These are phyloP conservation scores for Erythrocercus mccallii DNA, from an alignment of 2,113 vertebrate species.

Conservation along the genomic window DNA sequence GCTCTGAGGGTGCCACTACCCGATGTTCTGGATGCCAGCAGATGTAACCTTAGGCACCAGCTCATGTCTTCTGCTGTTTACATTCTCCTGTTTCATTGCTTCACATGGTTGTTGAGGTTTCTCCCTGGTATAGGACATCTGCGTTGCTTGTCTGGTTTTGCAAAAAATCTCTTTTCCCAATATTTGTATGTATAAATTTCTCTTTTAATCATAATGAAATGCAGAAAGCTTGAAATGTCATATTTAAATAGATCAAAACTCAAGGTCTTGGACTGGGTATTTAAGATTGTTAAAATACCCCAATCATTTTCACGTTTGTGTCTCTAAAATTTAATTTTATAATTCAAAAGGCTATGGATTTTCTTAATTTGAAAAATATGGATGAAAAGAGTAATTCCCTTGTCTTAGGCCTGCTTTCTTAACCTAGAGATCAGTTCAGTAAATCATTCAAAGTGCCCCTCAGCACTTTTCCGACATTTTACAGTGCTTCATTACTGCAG, in stretches of 20 bases:
- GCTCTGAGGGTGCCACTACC: not conserved
- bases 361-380: constrained; percentile 54
- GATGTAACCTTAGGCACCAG: not conserved
- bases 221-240: not conserved
- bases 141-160: not conserved
- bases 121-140: not conserved
- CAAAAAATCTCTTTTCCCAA: not conserved
- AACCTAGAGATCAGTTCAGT: constrained; percentile 36
- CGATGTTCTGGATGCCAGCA: not conserved
- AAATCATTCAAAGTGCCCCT: constrained; percentile 33
- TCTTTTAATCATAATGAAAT: not conserved
- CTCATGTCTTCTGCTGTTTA: not conserved
- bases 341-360: constrained; percentile 19
- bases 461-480: constrained; percentile 46
- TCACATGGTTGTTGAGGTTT: not conserved
- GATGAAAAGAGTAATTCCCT: not conserved
- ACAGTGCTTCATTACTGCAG: constrained; percentile 36
- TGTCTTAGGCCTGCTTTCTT: constrained; percentile 34
- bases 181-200: not conserved
- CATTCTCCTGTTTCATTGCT: not conserved
- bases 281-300: not conserved
- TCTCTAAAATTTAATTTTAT: constrained; percentile 22
- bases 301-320: not conserved
- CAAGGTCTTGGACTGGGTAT: not conserved
- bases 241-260: not conserved